Evolutionary conservation across 2,113 vertebrate genomes (phyloP).

Genomic region (Hippoglossus stenolepis): DNA sequence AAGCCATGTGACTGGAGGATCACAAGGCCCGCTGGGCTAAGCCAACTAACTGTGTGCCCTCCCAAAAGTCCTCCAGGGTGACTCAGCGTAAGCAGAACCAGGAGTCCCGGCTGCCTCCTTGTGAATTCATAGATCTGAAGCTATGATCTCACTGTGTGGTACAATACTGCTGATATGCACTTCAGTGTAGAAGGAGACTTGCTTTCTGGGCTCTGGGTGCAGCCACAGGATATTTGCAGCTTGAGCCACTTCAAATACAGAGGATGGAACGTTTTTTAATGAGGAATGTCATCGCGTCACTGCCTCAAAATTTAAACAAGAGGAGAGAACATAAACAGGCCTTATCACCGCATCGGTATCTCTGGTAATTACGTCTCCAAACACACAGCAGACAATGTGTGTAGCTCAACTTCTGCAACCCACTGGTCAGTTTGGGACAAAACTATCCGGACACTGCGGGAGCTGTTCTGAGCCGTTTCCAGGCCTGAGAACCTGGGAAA

Average conservation of each 20-base stretch:
- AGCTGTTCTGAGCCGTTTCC: neutral
- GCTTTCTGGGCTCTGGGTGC: conserved; percentile 5
- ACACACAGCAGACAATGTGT: neutral
- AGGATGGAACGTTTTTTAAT: conserved; percentile 13
- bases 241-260: conserved; percentile 28
- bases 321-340: conserved; percentile 36
- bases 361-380: conserved; percentile 2
- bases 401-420: neutral
- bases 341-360: conserved; percentile 4
- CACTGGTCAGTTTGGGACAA: conserved; percentile 26
- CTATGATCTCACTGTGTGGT: conserved; percentile 50
- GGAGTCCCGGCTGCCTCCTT: conserved; percentile 29
- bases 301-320: conserved; percentile 41
- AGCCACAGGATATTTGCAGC: conserved; percentile 3
- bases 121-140: conserved; percentile 34
- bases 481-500: neutral
- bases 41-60: conserved; percentile 32
- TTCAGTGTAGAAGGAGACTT: neutral
- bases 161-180: conserved; percentile 4
- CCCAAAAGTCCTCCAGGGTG: conserved; percentile 54
- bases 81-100: conserved; percentile 56
- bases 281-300: conserved; percentile 4
- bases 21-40: conserved; percentile 56
- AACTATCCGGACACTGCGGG: neutral
- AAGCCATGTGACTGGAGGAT: conserved; percentile 77